Base-by-base conservation (phyloP, 1,140 invertebrate species). In the Drosophila neocordata region DNA sequence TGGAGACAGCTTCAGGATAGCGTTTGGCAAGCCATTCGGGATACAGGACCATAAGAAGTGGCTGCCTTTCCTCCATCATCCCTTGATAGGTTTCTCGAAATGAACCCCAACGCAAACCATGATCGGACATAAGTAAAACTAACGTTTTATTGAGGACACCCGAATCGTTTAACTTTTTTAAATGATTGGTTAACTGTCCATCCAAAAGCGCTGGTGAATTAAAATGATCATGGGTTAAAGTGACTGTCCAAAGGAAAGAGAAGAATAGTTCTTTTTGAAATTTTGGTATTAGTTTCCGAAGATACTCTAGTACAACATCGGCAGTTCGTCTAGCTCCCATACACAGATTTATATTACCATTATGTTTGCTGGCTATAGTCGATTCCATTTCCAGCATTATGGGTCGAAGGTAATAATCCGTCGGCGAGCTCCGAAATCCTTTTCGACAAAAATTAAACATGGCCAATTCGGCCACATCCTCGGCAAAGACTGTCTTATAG, bases 41-140 rank as follows among this genome's bases (percentile, higher is more conserved):
- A n/a, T 98, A 74, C 44, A 95, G 92, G 1, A 97, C 85, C 72
- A 95, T 95, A 13, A 97, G 92, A 69, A 97, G 95, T 0, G 98
- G 97, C 20, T 98, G 91, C 51, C 97, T 91, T 88, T 98, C 97
- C 91, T 99, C 98, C 18, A 70, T 44, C 69, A 98, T 93, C 89
- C 96, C 95, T 65, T 95, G 94, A 79, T 95, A 95, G 0, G 97
- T 98, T 41, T 82, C 79, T 6, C 74, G 60, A 20, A 65, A 77
- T 7, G 18, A 22, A 1, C 72, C 72, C 56, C 44, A 76, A 3
- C 62, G 27, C 18, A 65, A 0, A 4, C 74, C 74, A 9, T 77
- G 74, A 35, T 70, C 67, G 0, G 73, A 70, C 74, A 77, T 76
- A 0, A 77, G 56, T 2, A 77, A 1, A n/a, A 77, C 65, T 0